Base-by-base conservation (phyloP, 2,797 vertebrate species). In the Premnoplex brunnescens region DNA sequence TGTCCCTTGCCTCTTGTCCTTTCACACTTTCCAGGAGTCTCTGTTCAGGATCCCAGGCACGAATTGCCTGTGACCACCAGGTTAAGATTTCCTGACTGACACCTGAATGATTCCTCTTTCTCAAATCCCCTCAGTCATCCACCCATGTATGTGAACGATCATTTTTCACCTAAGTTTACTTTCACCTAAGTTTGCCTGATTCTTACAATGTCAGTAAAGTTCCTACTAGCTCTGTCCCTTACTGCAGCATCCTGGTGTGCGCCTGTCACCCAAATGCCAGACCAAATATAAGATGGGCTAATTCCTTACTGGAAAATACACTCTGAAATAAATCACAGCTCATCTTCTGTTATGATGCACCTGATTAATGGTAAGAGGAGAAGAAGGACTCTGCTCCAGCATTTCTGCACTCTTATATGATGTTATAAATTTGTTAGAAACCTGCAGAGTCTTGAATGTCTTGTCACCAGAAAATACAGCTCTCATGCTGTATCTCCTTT, bases 51-150 rank as follows among this genome's bases (percentile, higher is more conserved):
- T 19, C 19, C 13, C 23, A 62, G 30, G 14, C 9, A 37, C 1
- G 2, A 89, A 91, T 22, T 37, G 32, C 24, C 30, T 28, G 15
- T 7, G 18, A 66, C 68, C 0, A 0, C 32, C 52, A 78, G 52
- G 37, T 4, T 24, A 21, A 48, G 0, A 0, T 24, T 32, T 84
- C 19, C 3, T 37, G 39, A 58, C 0, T 34, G n/a, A 72, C 14
- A 26, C 34, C 32, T 43, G 30, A 80, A 23, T 36, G 30, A 71
- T 2, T 2, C 11, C 36, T 34, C 37, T 44, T 68, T 26, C 68
- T 62, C 37, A 85, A 39, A 74, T 4, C 16, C 24, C 67, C 41
- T 79, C 75, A 41, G 58, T 39, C 68, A 55, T 12, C 8, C 60
- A 44, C 36, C 34, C 34, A 15, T 36, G 19, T 43, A 15, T 36